Evolutionary conservation across 2,888 invertebrate genomes (phyloP).

Genomic region (Morpho deidamia): DNA sequence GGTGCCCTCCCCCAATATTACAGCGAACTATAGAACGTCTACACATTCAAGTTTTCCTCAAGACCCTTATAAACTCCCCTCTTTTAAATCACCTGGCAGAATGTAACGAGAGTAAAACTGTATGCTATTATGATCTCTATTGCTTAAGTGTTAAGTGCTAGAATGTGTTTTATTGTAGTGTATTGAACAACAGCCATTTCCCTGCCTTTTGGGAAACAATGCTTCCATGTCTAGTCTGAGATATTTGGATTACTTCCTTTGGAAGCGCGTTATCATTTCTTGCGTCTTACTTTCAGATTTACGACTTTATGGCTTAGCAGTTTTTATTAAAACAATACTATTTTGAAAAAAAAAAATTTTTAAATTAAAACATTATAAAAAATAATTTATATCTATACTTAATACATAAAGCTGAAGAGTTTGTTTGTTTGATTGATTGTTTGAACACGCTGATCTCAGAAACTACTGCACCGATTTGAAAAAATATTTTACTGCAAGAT

Average conservation of each 20-base stretch:
- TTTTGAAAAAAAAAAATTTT: too few species aligned
- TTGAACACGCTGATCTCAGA: too few species aligned
- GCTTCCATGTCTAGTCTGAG: constrained; percentile 8
- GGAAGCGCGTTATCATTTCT: background rate
- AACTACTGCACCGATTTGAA: too few species aligned
- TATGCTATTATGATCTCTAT: constrained; percentile 9
- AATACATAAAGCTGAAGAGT: too few species aligned
- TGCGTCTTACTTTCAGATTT: background rate
- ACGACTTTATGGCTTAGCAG: background rate
- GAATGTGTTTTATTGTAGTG: background rate
- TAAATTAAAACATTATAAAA: too few species aligned
- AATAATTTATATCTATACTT: too few species aligned
- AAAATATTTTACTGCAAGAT: too few species aligned
- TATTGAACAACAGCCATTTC: constrained; percentile 23
- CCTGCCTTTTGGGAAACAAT: constrained; percentile 23
- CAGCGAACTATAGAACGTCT: constrained; percentile 3
- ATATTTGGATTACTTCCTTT: constrained; percentile 9
- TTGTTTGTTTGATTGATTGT: too few species aligned
- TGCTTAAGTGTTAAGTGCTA: background rate
- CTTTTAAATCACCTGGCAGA: constrained; percentile 20
- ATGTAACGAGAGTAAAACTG: background rate
- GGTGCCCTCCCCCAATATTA: background rate
- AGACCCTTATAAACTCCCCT: constrained; percentile 18
- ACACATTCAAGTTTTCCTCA: constrained; percentile 22
- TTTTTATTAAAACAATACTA: too few species aligned